A percentile compares a stretch with the other conserved stretches of the same genome.
Conservation (phyloP, 2,888 invertebrate genomes). For the Drosophila koepferae region DNA sequence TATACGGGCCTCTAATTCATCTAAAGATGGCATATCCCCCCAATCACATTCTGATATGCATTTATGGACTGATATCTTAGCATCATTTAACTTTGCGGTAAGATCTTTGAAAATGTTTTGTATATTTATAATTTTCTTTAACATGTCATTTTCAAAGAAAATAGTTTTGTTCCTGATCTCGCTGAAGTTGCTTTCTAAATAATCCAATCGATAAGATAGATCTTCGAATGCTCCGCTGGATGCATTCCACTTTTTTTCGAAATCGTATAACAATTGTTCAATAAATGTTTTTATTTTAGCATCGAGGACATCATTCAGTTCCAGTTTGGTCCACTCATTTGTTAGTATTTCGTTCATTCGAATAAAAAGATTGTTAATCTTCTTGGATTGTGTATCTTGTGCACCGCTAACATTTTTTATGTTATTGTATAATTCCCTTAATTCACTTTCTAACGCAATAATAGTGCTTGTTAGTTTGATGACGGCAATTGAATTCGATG, state of each 20-base stretch:
- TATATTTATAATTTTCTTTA: neutral
- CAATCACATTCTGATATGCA: constrained; percentile 22
- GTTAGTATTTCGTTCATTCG: neutral
- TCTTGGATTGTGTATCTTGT: neutral
- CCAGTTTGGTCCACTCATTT: neutral
- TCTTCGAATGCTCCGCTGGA: neutral
- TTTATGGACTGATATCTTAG: neutral
- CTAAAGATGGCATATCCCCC: constrained; percentile 18
- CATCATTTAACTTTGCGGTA: neutral
- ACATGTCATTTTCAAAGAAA: neutral
- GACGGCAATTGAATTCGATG: neutral
- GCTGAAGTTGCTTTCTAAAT: constrained; percentile 9
- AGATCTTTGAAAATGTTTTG: constrained; percentile 10
- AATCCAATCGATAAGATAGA: neutral
- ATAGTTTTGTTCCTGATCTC: neutral
- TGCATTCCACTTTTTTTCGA: constrained; percentile 8
- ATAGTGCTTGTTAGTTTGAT: neutral
- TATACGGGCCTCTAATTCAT: constrained; percentile 7
- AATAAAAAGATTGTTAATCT: neutral
- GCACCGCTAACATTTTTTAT: neutral
- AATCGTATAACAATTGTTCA: neutral
- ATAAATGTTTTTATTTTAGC: neutral
- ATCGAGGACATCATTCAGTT: neutral
- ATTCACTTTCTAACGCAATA: neutral
- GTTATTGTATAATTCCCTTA: neutral